Evolutionary conservation across 92 coral and sea anemone species (phyloP), one percentile per base, ranked within the genome.

Genomic region (Hydrozoanthus gracilis): DNA sequence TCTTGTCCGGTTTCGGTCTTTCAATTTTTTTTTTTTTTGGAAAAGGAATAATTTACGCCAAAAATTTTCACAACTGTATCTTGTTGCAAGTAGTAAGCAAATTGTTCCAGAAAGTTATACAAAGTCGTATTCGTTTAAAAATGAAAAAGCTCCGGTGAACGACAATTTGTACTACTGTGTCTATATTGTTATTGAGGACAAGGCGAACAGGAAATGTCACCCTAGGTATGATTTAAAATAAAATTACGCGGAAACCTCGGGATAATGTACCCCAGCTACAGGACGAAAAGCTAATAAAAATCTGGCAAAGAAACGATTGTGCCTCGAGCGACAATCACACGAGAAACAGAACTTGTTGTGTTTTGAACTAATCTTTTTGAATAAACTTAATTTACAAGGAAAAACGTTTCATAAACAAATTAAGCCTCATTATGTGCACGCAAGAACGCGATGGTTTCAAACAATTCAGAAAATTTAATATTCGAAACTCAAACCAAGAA

Each of bases 301-400:
- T 10, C 62, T 76, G 66, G 65, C 61, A 51, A 52, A 16, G 54
- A 35, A 4, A 15, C 48, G 55, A 14, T 3, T 13, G 15, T 20
- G 82, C 65, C 82, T 51, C 15, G 7, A 52, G 82, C 82, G 64
- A 76, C 11, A 13, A 51, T 76, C 66, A 76, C 54, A 39, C 4
- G 52, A 76, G 44, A 76, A 49, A 51, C 6, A 27, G 80, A 49
- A 20, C 16, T 76, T 76, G 82, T 52, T 76, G 64, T 51, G 65
- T 76, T 76, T 76, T 76, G 65, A 76, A 76, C 82, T 51, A 76
- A 10, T 52, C 20, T 45, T 16, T 52, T 76, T 76, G 66, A 76
- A 52, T 10, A 45, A 14, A 76, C 13, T 52, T 51, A 17, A 27
- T 27, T 54, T 52, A 51, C 17, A 55, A 58, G 64, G 64, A 16